These are phyloP conservation scores for Pseudolycoriella hygida DNA, from an alignment of 2,888 invertebrate species.

Conservation along the genomic window DNA sequence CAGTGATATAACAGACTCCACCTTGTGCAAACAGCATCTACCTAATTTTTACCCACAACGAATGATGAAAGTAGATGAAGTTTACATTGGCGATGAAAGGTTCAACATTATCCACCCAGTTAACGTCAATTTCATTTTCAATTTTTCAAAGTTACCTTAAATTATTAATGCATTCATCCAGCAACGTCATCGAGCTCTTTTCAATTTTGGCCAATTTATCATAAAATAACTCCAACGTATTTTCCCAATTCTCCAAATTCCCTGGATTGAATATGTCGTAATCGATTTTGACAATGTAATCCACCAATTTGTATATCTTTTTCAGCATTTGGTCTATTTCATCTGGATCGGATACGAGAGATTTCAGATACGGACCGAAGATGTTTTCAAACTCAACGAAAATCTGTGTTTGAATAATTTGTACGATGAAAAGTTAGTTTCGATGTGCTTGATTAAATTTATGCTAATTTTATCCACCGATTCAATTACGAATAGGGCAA, in stretches of 20 bases:
- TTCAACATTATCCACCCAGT: too few relatives aligned
- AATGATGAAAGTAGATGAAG: too few relatives aligned
- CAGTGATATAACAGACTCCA: too few relatives aligned
- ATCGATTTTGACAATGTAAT: constrained; percentile 56
- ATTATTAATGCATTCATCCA: constrained; percentile 69
- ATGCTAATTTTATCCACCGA: too few relatives aligned
- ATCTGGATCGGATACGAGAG: constrained; percentile 71
- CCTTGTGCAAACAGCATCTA: too few relatives aligned
- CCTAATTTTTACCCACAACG: too few relatives aligned
- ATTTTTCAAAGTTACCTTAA: constrained; percentile 33
- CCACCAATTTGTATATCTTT: constrained; percentile 32
- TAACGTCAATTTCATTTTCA: too few relatives aligned
- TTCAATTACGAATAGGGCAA: too few relatives aligned
- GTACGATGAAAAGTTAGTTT: too few relatives aligned
- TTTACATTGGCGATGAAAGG: too few relatives aligned
- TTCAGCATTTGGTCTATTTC: constrained; percentile 45
- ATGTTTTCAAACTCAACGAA: constrained; percentile 78
- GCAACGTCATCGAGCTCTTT: constrained; percentile 64
- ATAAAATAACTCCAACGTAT: constrained; percentile 60
- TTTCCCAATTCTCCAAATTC: constrained; percentile 74
- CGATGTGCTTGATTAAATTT: too few relatives aligned
- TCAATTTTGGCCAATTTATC: constrained; percentile 57
- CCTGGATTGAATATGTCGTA: constrained; percentile 68
- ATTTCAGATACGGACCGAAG: constrained; percentile 71
- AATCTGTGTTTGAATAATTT: constrained; percentile 31